These are phyloP conservation scores for Cosmia pyralina DNA, from an alignment of 2,888 invertebrate genomes.

Conservation along the genomic window DNA sequence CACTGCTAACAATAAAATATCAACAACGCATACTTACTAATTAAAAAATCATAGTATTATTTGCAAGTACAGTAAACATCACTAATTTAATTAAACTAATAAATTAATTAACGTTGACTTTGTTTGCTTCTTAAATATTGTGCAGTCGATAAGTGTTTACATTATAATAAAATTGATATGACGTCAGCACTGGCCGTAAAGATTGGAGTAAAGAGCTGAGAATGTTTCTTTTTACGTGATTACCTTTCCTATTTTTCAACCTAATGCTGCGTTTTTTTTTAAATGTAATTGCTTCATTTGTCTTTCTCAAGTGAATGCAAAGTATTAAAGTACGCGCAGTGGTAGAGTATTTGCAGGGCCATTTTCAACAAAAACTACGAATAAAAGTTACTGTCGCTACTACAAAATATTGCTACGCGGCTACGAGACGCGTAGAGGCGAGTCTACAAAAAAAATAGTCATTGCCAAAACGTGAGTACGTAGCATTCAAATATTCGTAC, in stretches of 20 bases:
- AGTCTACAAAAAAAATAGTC: conserved; percentile 44
- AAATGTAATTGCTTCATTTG: neutral
- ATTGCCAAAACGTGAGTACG: conserved; percentile 25
- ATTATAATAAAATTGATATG: conserved; percentile 1
- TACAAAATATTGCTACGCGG: conserved; percentile 43
- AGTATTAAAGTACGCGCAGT: neutral
- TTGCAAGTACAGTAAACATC: conserved; percentile 4
- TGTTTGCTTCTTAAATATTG: conserved; percentile 1
- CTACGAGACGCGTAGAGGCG: conserved; percentile 47
- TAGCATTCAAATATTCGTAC: conserved; percentile 33
- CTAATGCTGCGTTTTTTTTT: neutral
- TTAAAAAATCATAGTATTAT: neutral
- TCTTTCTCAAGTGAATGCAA: neutral
- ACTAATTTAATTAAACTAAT: conserved; percentile 24
- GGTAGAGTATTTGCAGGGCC: neutral
- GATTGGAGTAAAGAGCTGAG: no score
- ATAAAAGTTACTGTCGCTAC: conserved; percentile 20
- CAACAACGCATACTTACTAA: neutral
- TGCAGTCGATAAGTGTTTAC: neutral
- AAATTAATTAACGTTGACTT: conserved; percentile 26
- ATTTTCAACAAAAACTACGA: conserved; percentile 4
- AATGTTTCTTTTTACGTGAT: no score
- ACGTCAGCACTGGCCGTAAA: neutral
- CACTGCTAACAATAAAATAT: conserved; percentile 7
- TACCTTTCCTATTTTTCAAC: no score